Evolutionary conservation across 2,888 invertebrate genomes (phyloP).

Genomic region (Drosophila maculinotata): DNA sequence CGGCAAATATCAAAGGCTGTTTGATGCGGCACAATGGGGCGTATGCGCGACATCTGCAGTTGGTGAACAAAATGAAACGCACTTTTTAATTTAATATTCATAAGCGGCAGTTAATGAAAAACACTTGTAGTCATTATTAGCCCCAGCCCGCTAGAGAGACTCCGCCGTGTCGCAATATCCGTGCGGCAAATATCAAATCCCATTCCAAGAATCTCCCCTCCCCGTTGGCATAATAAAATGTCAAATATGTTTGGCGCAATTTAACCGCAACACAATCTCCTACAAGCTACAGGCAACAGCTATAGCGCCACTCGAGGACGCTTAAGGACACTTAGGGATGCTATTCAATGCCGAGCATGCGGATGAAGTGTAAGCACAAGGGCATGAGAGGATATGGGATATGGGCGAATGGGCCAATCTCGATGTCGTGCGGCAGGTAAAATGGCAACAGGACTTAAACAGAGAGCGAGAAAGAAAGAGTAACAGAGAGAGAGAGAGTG

Average conservation of each 20-base stretch:
- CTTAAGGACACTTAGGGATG: slow-evolving; percentile 74
- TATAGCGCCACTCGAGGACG: slow-evolving; percentile 62
- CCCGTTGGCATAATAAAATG: slow-evolving; percentile 72
- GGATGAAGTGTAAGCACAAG: slow-evolving; percentile 53
- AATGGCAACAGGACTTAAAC: slow-evolving; percentile 50
- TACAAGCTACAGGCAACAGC: slow-evolving; percentile 25
- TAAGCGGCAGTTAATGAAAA: slow-evolving; percentile 78
- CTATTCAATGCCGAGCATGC: slow-evolving; percentile 59
- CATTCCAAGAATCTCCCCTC: not conserved
- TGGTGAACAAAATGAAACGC: slow-evolving; percentile 21
- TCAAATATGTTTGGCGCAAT: slow-evolving; percentile 80
- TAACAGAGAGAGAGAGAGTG: not conserved
- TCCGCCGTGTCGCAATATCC: slow-evolving; percentile 31
- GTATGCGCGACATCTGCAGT: slow-evolving; percentile 49
- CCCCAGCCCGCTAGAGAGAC: not conserved
- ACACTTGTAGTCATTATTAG: slow-evolving; percentile 65
- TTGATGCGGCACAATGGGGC: slow-evolving; percentile 35
- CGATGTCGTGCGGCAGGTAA: slow-evolving; percentile 58
- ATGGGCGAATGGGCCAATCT: slow-evolving; percentile 18
- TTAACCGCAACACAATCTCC: slow-evolving; percentile 73
- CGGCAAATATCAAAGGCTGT: slow-evolving; percentile 19
- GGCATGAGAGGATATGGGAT: slow-evolving; percentile 18
- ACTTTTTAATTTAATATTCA: slow-evolving; percentile 77
- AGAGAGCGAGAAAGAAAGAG: not conserved
- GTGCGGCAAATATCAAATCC: slow-evolving; percentile 19